A percentile compares a stretch with the other conserved stretches of the same genome.
Conservation (phyloP, 2,888 invertebrate genomes). For the Morinoia aosen region DNA sequence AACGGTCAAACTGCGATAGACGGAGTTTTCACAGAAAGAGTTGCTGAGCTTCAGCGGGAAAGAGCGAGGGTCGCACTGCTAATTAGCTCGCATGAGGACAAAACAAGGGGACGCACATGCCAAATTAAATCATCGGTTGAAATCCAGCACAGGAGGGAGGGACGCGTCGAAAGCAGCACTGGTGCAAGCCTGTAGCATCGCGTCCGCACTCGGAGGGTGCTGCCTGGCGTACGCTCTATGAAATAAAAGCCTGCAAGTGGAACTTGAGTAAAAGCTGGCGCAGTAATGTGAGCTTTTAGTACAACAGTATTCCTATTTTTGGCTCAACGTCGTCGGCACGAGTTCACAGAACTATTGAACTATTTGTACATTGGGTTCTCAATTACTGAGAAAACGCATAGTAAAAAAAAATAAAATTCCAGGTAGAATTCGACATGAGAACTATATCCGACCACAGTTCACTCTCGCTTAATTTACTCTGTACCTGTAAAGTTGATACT, state of each 20-base stretch:
- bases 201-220: not conserved
- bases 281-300: not conserved
- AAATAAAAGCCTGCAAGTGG: not conserved
- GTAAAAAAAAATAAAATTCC: not conserved
- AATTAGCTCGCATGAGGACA: slow-evolving; percentile 33
- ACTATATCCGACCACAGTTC: not conserved
- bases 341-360: not conserved
- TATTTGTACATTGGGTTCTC: not conserved
- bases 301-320: not conserved
- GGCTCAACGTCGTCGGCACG: not conserved
- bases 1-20: not conserved
- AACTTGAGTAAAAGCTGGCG: not conserved
- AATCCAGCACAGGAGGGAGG: not conserved
- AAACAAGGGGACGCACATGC: slow-evolving; percentile 8
- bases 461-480: not conserved
- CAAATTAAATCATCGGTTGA: not conserved
- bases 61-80: slow-evolving; percentile 19
- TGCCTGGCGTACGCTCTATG: not conserved
- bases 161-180: not conserved
- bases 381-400: not conserved
- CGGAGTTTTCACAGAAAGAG: not conserved
- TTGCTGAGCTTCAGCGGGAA: not conserved
- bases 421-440: not conserved
- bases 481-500: not conserved
- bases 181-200: not conserved